Conservation (phyloP, 2,888 invertebrate species). For the Tinea trinotella region DNA sequence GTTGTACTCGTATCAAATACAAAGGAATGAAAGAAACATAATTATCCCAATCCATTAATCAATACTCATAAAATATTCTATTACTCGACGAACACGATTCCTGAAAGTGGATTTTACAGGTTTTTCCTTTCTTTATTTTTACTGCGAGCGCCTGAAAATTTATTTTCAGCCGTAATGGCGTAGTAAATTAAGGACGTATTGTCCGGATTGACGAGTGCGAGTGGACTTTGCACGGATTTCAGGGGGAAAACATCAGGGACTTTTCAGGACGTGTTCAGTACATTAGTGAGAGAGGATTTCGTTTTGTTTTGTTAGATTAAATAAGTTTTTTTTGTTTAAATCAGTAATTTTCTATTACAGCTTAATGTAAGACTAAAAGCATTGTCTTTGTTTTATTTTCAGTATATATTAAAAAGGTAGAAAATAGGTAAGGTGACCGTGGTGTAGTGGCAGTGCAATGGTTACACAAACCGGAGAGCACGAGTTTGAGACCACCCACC, state of each 20-base stretch:
- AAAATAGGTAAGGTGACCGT: too few species aligned
- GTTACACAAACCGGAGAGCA: too few species aligned
- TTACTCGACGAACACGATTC: constrained; percentile 2
- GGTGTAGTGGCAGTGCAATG: too few species aligned
- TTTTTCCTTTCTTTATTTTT: neutral
- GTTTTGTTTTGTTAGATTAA: neutral
- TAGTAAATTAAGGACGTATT: neutral
- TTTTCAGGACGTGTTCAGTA: neutral
- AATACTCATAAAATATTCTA: neutral
- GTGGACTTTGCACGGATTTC: neutral
- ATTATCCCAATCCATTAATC: neutral
- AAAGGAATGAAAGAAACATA: neutral
- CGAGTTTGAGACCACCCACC: too few species aligned
- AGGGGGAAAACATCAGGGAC: neutral
- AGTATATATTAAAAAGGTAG: too few species aligned
- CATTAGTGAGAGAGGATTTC: neutral
- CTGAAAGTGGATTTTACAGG: neutral
- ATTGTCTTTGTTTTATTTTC: too few species aligned
- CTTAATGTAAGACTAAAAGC: too few species aligned
- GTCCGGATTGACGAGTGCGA: neutral
- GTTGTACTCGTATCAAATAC: too few species aligned
- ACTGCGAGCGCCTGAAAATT: neutral
- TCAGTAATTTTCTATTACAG: too few species aligned
- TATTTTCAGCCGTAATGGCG: neutral
- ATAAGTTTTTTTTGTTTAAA: too few species aligned